Conservation (phyloP, 2,888 invertebrate genomes). For the Nomada goodeniana region DNA sequence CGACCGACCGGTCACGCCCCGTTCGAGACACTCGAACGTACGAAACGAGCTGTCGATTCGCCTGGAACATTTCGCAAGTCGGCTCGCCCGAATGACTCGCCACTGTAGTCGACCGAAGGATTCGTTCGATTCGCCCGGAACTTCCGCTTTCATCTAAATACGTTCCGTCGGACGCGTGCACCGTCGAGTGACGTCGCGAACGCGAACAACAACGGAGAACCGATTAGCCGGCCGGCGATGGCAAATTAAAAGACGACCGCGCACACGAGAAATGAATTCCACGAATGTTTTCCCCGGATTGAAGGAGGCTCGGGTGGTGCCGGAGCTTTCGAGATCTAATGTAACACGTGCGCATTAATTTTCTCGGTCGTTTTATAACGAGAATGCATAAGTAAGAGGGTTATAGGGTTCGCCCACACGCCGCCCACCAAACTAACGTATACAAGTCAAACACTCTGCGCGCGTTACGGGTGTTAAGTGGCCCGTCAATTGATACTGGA, state of each 20-base stretch:
- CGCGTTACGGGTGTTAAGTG: constrained; percentile 71
- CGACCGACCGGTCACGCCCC: constrained; percentile 68
- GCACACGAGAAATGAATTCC: too few species aligned
- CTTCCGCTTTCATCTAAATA: not conserved
- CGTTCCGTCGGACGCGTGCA: constrained; percentile 1
- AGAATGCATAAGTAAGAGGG: constrained; percentile 70
- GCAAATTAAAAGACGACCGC: too few species aligned
- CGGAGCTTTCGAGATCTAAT: constrained; percentile 41
- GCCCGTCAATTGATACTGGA: constrained; percentile 71
- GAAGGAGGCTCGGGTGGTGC: not conserved
- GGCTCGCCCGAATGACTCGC: constrained; percentile 37
- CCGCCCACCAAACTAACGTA: constrained; percentile 69
- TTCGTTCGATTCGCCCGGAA: constrained; percentile 51
- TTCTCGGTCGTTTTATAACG: constrained; percentile 51
- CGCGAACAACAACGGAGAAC: not conserved
- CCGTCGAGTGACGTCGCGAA: constrained; percentile 11
- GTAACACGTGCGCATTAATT: constrained; percentile 58
- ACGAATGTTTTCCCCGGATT: constrained; percentile 16
- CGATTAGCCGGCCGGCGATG: not conserved
- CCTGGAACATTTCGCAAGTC: constrained; percentile 59
- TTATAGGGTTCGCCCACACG: constrained; percentile 71
- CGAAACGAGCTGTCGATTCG: constrained; percentile 49
- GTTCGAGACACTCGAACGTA: constrained; percentile 51
- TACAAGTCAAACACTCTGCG: constrained; percentile 62
- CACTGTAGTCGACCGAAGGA: constrained; percentile 34